Percentiles rank a stretch among this genome's conserved stretches.
phyloP scores from a whole-genome alignment of 2,797 vertebrate genomes.

The Lepilemur septentrionalis region DNA sequence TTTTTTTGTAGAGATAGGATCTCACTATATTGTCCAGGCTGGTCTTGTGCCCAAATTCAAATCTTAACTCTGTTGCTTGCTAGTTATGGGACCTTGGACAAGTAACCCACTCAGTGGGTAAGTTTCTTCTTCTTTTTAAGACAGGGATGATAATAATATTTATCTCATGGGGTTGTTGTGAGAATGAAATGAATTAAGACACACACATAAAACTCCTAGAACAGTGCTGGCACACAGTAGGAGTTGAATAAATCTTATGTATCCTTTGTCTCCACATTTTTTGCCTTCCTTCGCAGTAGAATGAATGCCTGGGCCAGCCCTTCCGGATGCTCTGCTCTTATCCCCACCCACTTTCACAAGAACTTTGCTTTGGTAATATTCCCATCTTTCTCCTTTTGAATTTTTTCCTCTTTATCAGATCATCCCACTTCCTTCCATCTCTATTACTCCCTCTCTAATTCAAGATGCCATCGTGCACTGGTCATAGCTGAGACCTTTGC shows the following conservation, averaged over 20 bases:
- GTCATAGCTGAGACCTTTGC: background rate
- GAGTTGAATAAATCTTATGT: background rate
- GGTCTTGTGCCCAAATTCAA: background rate
- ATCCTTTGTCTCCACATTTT: background rate
- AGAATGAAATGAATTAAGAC: background rate
- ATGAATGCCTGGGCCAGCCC: background rate
- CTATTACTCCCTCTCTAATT: background rate
- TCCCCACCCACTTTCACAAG: background rate
- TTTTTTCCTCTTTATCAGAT: background rate
- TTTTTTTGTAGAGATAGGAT: background rate
- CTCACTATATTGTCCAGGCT: background rate
- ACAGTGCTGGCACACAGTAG: background rate
- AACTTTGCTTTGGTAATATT: background rate
- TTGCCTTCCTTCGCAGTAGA: background rate
- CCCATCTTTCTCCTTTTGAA: background rate
- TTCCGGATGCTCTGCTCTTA: background rate
- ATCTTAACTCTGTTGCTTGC: background rate
- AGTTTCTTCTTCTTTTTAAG: background rate
- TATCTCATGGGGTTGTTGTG: background rate
- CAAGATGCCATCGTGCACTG: background rate
- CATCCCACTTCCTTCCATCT: background rate
- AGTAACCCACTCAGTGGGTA: background rate
- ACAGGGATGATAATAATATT: background rate
- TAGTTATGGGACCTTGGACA: background rate
- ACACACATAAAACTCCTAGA: background rate